Percentiles rank a stretch among this genome's conserved stretches.
Conservation (phyloP, 2,113 vertebrate genomes). For the Gasterosteus nipponicus region DNA sequence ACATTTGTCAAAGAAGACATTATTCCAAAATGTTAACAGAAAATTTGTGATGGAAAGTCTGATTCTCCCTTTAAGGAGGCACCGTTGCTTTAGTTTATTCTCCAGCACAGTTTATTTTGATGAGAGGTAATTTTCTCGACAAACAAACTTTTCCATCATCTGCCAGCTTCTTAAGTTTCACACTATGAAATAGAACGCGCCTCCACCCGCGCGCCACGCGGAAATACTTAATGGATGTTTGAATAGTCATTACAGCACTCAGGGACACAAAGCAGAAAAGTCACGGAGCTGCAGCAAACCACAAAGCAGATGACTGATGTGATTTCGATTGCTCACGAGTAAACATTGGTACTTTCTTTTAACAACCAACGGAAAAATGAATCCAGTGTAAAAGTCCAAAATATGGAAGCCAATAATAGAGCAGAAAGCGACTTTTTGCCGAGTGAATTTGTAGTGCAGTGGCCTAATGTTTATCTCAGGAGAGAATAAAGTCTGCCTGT, state of each 20-base stretch:
- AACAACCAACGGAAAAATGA: not conserved
- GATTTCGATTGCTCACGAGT: not conserved
- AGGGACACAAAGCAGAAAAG: constrained; percentile 13
- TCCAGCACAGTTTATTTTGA: not conserved
- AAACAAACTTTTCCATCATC: constrained; percentile 17
- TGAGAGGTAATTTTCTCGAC: not conserved
- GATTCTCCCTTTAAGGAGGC: not conserved
- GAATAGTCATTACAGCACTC: constrained; percentile 39
- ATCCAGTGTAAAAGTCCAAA: not conserved
- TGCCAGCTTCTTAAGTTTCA: not conserved
- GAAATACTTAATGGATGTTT: constrained; percentile 51
- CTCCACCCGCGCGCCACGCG: constrained; percentile 25
- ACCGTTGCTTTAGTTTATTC: not conserved
- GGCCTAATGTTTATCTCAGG: not conserved
- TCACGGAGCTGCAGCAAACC: not conserved
- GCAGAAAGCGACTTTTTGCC: not conserved
- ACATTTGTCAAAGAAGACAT: not conserved
- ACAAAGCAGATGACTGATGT: not conserved
- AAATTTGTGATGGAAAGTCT: not conserved
- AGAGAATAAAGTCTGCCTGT: not conserved
- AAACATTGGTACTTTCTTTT: not conserved
- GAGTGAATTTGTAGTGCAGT: not conserved
- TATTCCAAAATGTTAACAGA: not conserved
- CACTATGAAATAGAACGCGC: constrained; percentile 37
- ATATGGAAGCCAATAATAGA: not conserved